A percentile compares a stretch with the other conserved stretches of the same genome.
These are phyloP conservation scores for Euschistus heros DNA, from an alignment of 1,140 invertebrate species.

Conservation along the genomic window DNA sequence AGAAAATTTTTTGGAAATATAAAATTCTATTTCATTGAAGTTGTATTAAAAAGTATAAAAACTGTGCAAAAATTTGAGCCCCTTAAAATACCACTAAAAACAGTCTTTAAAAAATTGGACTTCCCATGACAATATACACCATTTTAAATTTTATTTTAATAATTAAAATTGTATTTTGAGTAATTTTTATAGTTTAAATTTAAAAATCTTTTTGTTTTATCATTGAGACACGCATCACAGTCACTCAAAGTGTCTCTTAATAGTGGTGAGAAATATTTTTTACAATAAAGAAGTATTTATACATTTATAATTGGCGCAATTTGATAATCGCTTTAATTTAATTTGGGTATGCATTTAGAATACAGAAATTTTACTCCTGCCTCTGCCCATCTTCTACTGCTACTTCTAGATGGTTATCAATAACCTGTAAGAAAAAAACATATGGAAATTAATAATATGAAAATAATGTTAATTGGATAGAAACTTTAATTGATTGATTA, in stretches of 20 bases:
- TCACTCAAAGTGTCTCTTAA: conserved; percentile 10
- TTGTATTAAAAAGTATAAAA: conserved; percentile 13
- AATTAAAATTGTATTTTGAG: too few relatives aligned
- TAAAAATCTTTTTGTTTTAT: conserved; percentile 14
- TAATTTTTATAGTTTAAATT: conserved; percentile 9
- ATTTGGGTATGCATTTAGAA: conserved; percentile 16
- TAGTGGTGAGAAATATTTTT: conserved; percentile 16
- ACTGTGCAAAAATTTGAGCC: conserved; percentile 15
- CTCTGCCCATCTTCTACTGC: background rate
- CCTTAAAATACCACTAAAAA: conserved; percentile 5
- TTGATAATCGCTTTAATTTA: conserved; percentile 14
- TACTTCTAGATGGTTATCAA: conserved; percentile 8
- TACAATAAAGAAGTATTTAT: conserved; percentile 22
- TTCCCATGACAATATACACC: conserved; percentile 15
- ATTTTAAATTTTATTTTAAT: conserved; percentile 1
- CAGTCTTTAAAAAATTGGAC: conserved; percentile 12
- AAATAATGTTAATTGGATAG: background rate
- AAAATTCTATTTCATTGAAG: conserved; percentile 14
- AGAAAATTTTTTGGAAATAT: conserved; percentile 1
- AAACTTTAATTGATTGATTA: background rate
- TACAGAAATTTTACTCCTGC: conserved; percentile 5
- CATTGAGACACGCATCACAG: conserved; percentile 7
- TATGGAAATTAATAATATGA: background rate
- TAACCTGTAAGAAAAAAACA: background rate
- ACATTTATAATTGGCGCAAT: conserved; percentile 17